A percentile compares a stretch with the other conserved stretches of the same genome.
Conservation (phyloP, 2,113 vertebrate species). For the Oxyura jamaicensis region DNA sequence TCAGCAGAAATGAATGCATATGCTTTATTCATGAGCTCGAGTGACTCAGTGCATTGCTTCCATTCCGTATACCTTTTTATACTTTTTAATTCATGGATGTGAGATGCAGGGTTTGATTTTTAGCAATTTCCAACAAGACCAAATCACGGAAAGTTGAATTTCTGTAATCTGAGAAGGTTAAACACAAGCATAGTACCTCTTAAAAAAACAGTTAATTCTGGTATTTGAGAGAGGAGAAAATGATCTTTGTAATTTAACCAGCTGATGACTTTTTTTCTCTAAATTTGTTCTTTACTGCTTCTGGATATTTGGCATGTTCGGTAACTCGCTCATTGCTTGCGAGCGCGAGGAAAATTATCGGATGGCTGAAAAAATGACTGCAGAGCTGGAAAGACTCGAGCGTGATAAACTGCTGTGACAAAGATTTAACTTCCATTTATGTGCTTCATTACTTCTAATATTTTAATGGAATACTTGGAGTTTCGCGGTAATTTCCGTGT, state of each 20-base stretch:
- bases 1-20: background rate
- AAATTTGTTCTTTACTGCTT: background rate
- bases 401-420: slow-evolving; percentile 20
- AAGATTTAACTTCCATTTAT: slow-evolving; percentile 37
- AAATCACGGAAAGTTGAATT: background rate
- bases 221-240: background rate
- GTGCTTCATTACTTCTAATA: slow-evolving; percentile 29
- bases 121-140: background rate
- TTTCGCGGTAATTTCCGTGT: background rate
- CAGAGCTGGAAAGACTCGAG: background rate
- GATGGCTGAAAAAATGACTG: background rate
- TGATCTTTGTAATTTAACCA: background rate
- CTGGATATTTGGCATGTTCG: slow-evolving; percentile 40
- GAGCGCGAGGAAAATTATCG: slow-evolving; percentile 19
- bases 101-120: background rate
- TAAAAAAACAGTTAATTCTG: background rate
- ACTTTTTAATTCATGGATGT: slow-evolving; percentile 5
- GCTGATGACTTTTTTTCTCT: background rate
- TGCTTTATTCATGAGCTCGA: slow-evolving; percentile 55
- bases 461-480: slow-evolving; percentile 22
- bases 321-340: background rate
- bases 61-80: background rate
- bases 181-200: background rate
- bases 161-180: background rate
- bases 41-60: slow-evolving; percentile 44